Percentiles rank a stretch among this genome's conserved stretches.
Conservation (phyloP, 2,797 vertebrate species). For the Avahi laniger region DNA sequence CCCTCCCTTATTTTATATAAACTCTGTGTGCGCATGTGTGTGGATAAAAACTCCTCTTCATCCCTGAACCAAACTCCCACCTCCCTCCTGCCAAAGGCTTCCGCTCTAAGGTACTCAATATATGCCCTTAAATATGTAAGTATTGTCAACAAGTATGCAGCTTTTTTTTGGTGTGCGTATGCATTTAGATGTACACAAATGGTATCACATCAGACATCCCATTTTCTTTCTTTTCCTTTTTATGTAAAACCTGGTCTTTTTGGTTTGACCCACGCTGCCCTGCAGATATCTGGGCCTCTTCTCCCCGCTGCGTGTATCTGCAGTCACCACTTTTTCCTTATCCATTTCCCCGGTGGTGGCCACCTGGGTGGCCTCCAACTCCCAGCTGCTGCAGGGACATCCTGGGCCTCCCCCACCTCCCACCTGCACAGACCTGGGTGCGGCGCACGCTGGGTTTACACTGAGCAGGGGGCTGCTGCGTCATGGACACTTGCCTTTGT, state of each 20-base stretch:
- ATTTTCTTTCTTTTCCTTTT: background rate
- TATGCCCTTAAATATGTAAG: background rate
- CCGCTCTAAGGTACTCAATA: background rate
- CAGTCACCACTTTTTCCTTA: background rate
- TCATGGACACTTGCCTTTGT: fast-evolving
- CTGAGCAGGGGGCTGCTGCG: background rate
- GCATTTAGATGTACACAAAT: background rate
- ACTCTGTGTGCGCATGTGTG: background rate
- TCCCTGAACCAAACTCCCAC: background rate
- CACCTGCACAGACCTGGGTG: background rate
- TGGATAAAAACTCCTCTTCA: background rate
- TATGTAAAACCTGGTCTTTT: background rate
- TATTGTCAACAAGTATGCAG: background rate
- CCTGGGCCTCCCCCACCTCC: background rate
- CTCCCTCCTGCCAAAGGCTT: background rate
- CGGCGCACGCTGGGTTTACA: fast-evolving
- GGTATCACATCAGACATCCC: too few relatives aligned
- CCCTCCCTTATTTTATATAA: background rate
- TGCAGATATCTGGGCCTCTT: background rate
- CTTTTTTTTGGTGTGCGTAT: background rate
- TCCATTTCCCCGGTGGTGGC: background rate
- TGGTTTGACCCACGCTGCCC: background rate
- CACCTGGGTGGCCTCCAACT: background rate
- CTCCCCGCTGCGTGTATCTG: fast-evolving
- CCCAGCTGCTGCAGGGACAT: background rate